phyloP scores from a whole-genome alignment of 2,888 invertebrate genomes.

The Epinotia bilunana region DNA sequence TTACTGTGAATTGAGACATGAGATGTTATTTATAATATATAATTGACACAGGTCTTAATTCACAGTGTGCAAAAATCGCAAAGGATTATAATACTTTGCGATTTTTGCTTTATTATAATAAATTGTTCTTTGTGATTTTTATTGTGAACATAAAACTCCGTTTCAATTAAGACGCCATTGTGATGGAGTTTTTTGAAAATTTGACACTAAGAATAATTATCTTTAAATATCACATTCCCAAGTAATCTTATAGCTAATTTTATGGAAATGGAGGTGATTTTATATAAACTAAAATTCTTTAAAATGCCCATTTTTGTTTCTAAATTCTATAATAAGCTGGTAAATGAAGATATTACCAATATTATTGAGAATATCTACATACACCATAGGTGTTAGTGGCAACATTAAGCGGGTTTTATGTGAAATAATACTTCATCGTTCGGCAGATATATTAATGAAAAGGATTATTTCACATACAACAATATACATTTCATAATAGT shows the following conservation, averaged over 20 bases:
- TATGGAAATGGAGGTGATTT: constrained; percentile 81
- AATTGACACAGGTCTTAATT: not conserved
- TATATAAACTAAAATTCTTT: constrained; percentile 54
- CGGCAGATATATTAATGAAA: constrained; percentile 23
- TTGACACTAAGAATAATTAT: not conserved
- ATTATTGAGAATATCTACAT: constrained; percentile 64
- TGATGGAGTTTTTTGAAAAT: not conserved
- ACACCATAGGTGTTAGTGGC: constrained; percentile 76
- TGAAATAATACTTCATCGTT: constrained; percentile 56
- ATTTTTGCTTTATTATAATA: too few species aligned
- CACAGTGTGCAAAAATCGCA: not conserved
- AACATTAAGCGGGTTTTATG: constrained; percentile 54
- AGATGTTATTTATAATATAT: not conserved
- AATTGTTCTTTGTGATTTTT: not conserved
- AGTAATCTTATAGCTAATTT: constrained; percentile 46
- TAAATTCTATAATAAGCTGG: constrained; percentile 58
- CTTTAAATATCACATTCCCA: constrained; percentile 4
- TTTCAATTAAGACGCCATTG: not conserved
- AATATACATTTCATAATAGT: constrained; percentile 48
- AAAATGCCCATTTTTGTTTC: constrained; percentile 81
- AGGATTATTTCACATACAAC: constrained; percentile 57
- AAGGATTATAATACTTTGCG: not conserved
- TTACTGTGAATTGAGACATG: not conserved
- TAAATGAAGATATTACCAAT: constrained; percentile 65
- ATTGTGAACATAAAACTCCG: not conserved